These are phyloP conservation scores for Synanthedon formicaeformis DNA, from an alignment of 2,888 invertebrate species.

Conservation along the genomic window DNA sequence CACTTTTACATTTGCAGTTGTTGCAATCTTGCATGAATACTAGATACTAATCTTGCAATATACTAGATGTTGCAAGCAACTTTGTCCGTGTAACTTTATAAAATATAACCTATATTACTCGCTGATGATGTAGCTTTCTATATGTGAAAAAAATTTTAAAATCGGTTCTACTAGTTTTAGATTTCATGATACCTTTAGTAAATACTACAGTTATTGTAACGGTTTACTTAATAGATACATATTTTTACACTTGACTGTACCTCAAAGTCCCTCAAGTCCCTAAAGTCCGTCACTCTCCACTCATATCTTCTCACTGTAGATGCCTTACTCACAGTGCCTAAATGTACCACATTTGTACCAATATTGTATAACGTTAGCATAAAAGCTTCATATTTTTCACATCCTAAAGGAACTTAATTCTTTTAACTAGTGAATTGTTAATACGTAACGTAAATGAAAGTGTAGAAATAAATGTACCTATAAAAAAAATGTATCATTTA, in stretches of 20 bases:
- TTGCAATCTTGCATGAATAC: too few species aligned
- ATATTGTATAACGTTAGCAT: slow-evolving; percentile 60
- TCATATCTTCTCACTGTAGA: slow-evolving; percentile 80
- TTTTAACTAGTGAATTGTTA: slow-evolving; percentile 8
- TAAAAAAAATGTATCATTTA: neutral
- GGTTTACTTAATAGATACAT: neutral
- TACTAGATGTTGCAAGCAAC: too few species aligned
- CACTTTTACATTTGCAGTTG: too few species aligned
- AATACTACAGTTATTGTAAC: too few species aligned
- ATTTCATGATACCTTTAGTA: too few species aligned
- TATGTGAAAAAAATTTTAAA: too few species aligned
- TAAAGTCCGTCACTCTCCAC: slow-evolving; percentile 13
- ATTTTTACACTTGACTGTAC: neutral
- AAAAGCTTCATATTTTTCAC: slow-evolving; percentile 53
- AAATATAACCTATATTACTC: too few species aligned
- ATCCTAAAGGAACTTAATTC: slow-evolving; percentile 48
- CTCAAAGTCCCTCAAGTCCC: slow-evolving; percentile 3
- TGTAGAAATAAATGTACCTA: neutral
- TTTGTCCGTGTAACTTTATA: too few species aligned
- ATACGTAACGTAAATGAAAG: neutral
- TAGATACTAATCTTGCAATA: too few species aligned
- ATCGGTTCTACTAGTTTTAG: too few species aligned
- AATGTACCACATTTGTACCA: slow-evolving; percentile 44
- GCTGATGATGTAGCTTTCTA: too few species aligned
- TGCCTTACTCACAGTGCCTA: slow-evolving; percentile 90